These are phyloP conservation scores for Botrylloides violaceus DNA, from an alignment of 23 tunicate species.

Conservation along the genomic window DNA sequence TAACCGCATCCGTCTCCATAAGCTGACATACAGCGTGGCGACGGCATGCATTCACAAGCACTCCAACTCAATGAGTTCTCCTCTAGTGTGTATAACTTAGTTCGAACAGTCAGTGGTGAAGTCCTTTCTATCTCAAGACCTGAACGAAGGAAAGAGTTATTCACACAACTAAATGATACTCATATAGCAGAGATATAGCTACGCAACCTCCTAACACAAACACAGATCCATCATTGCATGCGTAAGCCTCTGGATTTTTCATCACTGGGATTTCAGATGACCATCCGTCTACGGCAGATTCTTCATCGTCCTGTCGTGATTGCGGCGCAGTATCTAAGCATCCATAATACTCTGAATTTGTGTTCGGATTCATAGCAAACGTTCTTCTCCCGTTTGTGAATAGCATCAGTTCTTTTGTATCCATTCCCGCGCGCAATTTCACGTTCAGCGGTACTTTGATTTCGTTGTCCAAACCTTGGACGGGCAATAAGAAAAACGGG, in stretches of 20 bases:
- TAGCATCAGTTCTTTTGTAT: slow-evolving; percentile 32
- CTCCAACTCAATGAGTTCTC: slow-evolving; percentile 35
- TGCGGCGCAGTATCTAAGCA: not conserved
- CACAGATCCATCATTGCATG: slow-evolving; percentile 45
- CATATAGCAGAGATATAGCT: not conserved
- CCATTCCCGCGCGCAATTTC: slow-evolving; percentile 63
- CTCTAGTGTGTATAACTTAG: slow-evolving; percentile 45
- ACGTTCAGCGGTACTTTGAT: slow-evolving; percentile 50
- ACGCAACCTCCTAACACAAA: slow-evolving; percentile 72
- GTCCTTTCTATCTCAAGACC: slow-evolving; percentile 58
- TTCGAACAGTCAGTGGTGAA: slow-evolving; percentile 13
- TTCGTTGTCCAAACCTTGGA: slow-evolving; percentile 11
- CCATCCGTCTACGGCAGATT: not conserved
- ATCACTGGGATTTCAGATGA: slow-evolving; percentile 40
- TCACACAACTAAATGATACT: not conserved
- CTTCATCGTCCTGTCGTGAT: not conserved
- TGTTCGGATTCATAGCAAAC: slow-evolving; percentile 8
- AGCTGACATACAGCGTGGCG: slow-evolving; percentile 77
- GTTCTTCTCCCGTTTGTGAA: slow-evolving; percentile 76
- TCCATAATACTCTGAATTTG: not conserved
- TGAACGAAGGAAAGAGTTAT: no score
- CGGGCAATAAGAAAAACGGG: slow-evolving; percentile 3
- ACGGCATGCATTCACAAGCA: slow-evolving; percentile 24
- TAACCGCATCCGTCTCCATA: slow-evolving; percentile 41
- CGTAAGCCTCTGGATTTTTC: slow-evolving; percentile 71